Conservation (phyloP, 1,140 invertebrate species). For the Drosophila ercepeae region DNA sequence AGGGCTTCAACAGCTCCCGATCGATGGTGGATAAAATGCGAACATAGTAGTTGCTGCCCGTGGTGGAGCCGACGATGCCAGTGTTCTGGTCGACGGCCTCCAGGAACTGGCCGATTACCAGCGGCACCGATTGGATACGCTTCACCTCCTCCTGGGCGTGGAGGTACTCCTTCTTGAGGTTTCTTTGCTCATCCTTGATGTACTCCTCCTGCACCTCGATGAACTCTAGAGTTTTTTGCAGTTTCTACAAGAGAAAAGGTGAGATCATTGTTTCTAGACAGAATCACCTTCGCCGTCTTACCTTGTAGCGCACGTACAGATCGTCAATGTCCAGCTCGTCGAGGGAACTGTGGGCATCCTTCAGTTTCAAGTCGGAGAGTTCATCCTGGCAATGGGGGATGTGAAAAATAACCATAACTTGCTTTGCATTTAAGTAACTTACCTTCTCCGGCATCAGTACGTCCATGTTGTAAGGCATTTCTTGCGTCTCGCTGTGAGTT, state of each 20-base stretch:
- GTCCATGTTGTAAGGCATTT: constrained; percentile 87
- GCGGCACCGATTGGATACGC: constrained; percentile 97
- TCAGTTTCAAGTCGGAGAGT: constrained; percentile 86
- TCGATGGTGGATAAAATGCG: constrained; percentile 98
- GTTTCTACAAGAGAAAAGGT: constrained; percentile 88
- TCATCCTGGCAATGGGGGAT: constrained; percentile 85
- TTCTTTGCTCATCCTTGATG: constrained; percentile 99
- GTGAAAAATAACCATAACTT: not conserved
- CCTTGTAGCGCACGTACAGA: constrained; percentile 97
- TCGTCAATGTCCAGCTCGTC: constrained; percentile 95
- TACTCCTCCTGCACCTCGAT: constrained; percentile 99
- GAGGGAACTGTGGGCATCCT: constrained; percentile 85
- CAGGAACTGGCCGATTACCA: constrained; percentile 99
- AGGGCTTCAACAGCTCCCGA: constrained; percentile 97
- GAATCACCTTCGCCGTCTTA: constrained; percentile 73
- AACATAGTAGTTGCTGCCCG: constrained; percentile 98
- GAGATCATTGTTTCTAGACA: not conserved
- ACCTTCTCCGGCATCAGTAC: constrained; percentile 89
- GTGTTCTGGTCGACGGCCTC: constrained; percentile 99
- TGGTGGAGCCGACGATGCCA: constrained; percentile 92
- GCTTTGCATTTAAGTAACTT: constrained; percentile 37
- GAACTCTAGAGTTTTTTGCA: constrained; percentile 98
- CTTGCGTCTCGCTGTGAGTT: constrained; percentile 17
- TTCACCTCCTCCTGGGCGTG: constrained; percentile 99
- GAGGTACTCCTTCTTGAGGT: constrained; percentile 98